Evolutionary conservation across 2,113 vertebrate species (phyloP), one percentile per base, ranked within the genome.

Genomic region (Vulpes ferrilata): DNA sequence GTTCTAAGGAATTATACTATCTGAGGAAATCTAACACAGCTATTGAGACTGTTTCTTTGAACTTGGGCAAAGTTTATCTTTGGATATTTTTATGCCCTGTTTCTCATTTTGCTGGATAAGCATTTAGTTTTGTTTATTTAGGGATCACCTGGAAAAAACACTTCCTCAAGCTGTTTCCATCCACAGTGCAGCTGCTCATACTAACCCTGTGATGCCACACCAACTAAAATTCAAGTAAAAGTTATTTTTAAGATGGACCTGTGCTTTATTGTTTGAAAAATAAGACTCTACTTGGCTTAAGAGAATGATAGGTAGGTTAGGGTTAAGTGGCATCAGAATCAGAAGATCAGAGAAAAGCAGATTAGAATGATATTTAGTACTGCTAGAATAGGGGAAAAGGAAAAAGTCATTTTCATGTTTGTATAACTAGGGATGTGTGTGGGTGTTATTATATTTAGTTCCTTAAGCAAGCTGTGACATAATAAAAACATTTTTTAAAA

Each of bases 171-270:
- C 27, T 1, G 35, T 97, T 96, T 38, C 30, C 91, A 94, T 19
- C 80, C 80, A 80, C 83, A 43, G 95, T 97, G 82, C 98, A 98
- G 98, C 98, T 74, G 96, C 98, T 98, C 97, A 81, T 85, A 97
- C 98, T 86, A 98, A 98, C 98, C 98, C 98, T 98, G 98, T 98
- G 98, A 98, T 98, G 98, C 98, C 98, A 99, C 98, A 97, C 57
- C 95, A 87, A 97, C 53, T 3, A 97, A 84, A 83, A 97, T 82
- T 93, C 95, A 80, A 94, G 74, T 0, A 53, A 71, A 96, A 35
- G 69, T 57, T 97, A 95, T 80, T 93, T 97, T 97, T 51, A 97
- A 88, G 95, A 95, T 27, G 97, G 95, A 20, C 84, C 98, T 97
- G 92, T 25, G 91, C 97, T 93, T 92, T 20, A 30, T 88, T 93